phyloP scores from a whole-genome alignment of 2,113 vertebrate genomes.

The Leiothrix lutea region DNA sequence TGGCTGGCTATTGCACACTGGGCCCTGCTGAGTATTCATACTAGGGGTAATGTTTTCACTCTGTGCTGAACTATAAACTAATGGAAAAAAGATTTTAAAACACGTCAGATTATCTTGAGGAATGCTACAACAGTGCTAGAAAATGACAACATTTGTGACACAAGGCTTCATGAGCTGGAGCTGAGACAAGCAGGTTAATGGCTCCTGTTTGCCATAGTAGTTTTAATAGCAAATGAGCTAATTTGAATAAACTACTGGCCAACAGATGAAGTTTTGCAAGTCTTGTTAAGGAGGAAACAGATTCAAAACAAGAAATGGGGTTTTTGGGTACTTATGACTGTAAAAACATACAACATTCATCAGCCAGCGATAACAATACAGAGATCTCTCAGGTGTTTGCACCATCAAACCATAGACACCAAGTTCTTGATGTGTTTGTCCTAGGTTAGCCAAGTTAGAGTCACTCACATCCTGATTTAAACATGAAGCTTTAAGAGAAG shows the following conservation, averaged over 20 bases:
- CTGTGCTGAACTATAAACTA: not conserved
- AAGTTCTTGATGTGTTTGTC: not conserved
- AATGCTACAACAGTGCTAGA: not conserved
- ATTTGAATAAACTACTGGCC: not conserved
- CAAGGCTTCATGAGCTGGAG: not conserved
- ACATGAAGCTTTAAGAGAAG: not conserved
- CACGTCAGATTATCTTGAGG: not conserved
- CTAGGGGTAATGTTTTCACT: not conserved
- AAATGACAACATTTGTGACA: not conserved
- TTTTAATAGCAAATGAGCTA: not conserved
- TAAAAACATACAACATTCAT: not conserved
- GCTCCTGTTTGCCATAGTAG: not conserved
- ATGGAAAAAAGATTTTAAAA: not conserved
- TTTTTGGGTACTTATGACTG: not conserved
- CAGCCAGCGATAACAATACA: not conserved
- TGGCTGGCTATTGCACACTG: not conserved
- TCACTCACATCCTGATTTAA: not conserved
- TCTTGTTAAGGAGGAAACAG: not conserved
- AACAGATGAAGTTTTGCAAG: not conserved
- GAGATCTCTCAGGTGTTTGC: not conserved
- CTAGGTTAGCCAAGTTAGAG: not conserved
- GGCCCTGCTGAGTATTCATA: not conserved
- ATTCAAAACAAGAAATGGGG: not conserved
- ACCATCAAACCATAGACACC: not conserved
- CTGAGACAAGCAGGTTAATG: not conserved